phyloP scores from a whole-genome alignment of 2,797 vertebrate genomes.

The Pempheris klunzingeri region DNA sequence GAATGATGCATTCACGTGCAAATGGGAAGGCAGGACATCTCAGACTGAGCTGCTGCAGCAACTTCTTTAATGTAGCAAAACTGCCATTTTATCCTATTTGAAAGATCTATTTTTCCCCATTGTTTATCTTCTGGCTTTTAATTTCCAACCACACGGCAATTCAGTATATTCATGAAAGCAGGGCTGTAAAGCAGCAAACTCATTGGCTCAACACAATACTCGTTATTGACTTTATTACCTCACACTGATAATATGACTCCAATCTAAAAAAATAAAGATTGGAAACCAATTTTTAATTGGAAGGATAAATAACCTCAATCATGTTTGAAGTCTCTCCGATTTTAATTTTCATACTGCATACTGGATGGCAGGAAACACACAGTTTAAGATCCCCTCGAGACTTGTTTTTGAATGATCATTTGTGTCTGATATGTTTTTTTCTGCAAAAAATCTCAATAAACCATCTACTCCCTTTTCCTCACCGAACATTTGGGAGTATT shows the following conservation, averaged over 20 bases:
- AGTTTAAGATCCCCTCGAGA: neutral
- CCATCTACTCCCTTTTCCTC: neutral
- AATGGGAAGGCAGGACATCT: neutral
- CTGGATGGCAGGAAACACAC: slow-evolving; percentile 4
- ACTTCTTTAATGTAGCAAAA: neutral
- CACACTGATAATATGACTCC: neutral
- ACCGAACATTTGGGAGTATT: neutral
- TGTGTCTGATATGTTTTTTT: neutral
- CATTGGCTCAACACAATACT: neutral
- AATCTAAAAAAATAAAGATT: neutral
- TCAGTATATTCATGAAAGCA: neutral
- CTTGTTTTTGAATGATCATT: neutral
- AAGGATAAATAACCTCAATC: neutral
- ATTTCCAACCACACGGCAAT: neutral
- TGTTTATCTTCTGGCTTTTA: neutral
- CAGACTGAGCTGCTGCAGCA: neutral
- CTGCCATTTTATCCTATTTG: neutral
- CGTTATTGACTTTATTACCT: neutral
- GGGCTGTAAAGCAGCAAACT: no score
- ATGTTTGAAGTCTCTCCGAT: neutral
- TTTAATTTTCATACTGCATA: neutral
- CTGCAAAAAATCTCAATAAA: neutral
- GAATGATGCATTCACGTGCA: slow-evolving; percentile 11
- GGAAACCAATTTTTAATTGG: neutral
- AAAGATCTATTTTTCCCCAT: neutral